Evolutionary conservation across 2,113 vertebrate species (phyloP).

Genomic region (Heterotis niloticus): DNA sequence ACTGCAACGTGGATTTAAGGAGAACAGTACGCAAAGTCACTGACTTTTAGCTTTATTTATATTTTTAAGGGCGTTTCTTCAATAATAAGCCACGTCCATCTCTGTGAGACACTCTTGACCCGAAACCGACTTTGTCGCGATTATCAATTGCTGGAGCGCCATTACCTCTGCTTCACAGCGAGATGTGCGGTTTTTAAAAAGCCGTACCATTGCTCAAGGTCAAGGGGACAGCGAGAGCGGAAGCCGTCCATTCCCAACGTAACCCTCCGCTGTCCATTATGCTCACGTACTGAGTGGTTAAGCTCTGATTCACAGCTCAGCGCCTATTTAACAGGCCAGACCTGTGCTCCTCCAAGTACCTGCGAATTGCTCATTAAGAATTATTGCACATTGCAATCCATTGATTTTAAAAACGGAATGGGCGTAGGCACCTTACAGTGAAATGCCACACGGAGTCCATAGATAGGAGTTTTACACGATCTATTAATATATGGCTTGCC

Average conservation of each 20-base stretch:
- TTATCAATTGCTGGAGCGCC: constrained; percentile 54
- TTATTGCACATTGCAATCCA: constrained; percentile 62
- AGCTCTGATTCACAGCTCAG: constrained; percentile 58
- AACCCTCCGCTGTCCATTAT: constrained; percentile 54
- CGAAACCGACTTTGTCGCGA: not conserved
- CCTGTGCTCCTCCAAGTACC: constrained; percentile 60
- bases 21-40: not conserved
- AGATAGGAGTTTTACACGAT: constrained; percentile 22
- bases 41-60: too few species aligned
- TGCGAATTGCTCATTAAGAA: constrained; percentile 65
- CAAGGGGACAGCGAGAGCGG: constrained; percentile 46
- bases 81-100: too few species aligned
- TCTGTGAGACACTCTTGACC: too few species aligned
- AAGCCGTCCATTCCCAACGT: constrained; percentile 42
- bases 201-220: constrained; percentile 61
- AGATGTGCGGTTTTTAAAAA: constrained; percentile 61
- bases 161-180: constrained; percentile 56
- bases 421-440: constrained; percentile 18
- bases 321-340: constrained; percentile 56
- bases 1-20: not conserved
- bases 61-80: too few species aligned
- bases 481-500: not conserved
- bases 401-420: constrained; percentile 50
- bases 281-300: constrained; percentile 42
- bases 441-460: too few species aligned